phyloP scores from a whole-genome alignment of 2,797 vertebrate genomes.

The Cynopterus sphinx region DNA sequence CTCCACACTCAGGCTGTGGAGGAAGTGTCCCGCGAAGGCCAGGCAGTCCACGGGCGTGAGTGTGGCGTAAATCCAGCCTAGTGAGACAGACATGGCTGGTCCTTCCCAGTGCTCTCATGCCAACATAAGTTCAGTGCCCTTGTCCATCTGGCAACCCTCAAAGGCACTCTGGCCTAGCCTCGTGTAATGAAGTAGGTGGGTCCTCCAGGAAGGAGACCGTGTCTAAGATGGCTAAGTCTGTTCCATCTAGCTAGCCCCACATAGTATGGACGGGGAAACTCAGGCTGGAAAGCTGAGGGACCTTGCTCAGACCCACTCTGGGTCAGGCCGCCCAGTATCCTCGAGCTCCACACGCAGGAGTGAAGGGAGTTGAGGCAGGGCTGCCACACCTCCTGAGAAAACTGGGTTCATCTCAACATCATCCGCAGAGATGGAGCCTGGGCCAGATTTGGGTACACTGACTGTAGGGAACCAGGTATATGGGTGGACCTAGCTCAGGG shows the following conservation, averaged over 20 bases:
- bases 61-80: slow-evolving; percentile 99
- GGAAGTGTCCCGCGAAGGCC: slow-evolving; percentile 97
- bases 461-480: background rate
- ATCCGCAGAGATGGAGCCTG: background rate
- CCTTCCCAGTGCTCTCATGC: background rate
- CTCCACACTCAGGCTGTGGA: slow-evolving; percentile 97
- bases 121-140: background rate
- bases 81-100: background rate
- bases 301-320: background rate
- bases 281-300: background rate
- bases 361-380: too few relatives aligned
- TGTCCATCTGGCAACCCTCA: background rate
- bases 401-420: too few relatives aligned
- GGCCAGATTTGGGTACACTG: background rate
- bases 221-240: background rate
- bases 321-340: background rate
- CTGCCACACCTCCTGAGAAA: background rate
- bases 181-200: background rate
- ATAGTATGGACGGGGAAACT: background rate
- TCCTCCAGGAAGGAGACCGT: background rate
- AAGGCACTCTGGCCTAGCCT: background rate
- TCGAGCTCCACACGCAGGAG: background rate
- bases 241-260: background rate
- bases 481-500: background rate
- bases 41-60: slow-evolving; percentile 98